Percentiles rank a stretch among this genome's conserved stretches.
These are phyloP conservation scores for Cryptotis parvus DNA, from an alignment of 2,113 vertebrate species.

Conservation along the genomic window DNA sequence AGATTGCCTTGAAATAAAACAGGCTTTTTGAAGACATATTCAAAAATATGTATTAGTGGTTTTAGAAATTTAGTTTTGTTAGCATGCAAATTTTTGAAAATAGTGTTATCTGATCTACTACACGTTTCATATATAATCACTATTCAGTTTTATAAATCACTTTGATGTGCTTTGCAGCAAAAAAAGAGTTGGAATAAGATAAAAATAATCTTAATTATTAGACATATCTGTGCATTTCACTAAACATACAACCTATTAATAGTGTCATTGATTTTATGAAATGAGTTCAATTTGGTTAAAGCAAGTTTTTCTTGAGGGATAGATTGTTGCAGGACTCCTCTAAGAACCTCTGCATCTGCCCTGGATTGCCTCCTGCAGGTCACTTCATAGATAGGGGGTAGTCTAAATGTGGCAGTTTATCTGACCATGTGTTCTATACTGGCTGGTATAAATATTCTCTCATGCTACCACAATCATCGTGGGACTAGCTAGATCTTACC, in stretches of 20 bases:
- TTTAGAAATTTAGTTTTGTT: slow-evolving; percentile 46
- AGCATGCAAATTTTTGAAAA: neutral
- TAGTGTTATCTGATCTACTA: slow-evolving; percentile 6
- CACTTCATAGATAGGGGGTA: no score
- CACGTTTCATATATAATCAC: neutral
- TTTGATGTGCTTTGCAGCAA: neutral
- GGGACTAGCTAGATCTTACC: no score
- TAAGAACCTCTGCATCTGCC: no score
- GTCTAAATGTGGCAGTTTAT: no score
- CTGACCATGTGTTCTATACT: no score
- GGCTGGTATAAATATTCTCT: no score
- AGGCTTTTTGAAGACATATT: neutral
- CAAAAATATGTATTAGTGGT: neutral
- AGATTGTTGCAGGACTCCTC: no score
- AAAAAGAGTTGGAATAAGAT: slow-evolving; percentile 37
- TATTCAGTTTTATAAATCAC: slow-evolving; percentile 29
- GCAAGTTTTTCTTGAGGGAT: slow-evolving; percentile 42
- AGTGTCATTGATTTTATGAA: slow-evolving; percentile 64
- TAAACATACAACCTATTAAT: slow-evolving; percentile 62
- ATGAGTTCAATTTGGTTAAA: slow-evolving; percentile 67
- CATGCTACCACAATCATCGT: no score
- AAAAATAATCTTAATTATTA: slow-evolving; percentile 69
- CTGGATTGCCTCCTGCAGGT: no score
- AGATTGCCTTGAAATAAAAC: slow-evolving; percentile 40
- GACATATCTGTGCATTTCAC: slow-evolving; percentile 56